These are phyloP conservation scores for Brienomyrus longianalis DNA, from an alignment of 2,113 vertebrate genomes.

Conservation along the genomic window DNA sequence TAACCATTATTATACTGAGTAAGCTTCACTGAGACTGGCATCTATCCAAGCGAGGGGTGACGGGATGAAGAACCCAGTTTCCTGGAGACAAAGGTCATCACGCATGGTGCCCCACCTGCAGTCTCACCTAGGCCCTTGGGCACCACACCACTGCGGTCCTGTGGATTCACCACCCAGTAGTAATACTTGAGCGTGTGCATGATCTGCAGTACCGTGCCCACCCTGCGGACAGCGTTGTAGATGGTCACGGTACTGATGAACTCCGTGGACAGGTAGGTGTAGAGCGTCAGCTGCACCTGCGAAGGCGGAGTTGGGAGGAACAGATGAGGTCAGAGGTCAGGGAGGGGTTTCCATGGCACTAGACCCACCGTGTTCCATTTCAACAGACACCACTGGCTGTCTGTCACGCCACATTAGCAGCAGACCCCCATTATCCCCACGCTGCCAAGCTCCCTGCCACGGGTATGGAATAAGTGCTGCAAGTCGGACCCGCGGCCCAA, in stretches of 20 bases:
- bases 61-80: background rate
- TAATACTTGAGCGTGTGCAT: constrained; percentile 95
- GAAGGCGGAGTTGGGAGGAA: constrained; percentile 5
- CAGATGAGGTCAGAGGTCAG: constrained; percentile 8
- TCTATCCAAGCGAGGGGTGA: background rate
- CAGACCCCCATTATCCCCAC: background rate
- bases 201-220: constrained; percentile 88
- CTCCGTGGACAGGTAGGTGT: constrained; percentile 91
- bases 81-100: background rate
- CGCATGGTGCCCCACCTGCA: background rate
- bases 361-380: background rate
- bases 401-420: background rate
- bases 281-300: constrained; percentile 84
- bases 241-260: constrained; percentile 94
- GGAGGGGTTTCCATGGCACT: background rate
- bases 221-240: constrained; percentile 85
- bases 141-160: constrained; percentile 85
- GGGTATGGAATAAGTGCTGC: background rate
- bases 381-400: background rate
- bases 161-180: constrained; percentile 91
- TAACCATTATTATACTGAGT: background rate
- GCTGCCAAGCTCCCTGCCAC: background rate
- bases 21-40: background rate
- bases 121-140: constrained; percentile 82
- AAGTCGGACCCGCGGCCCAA: background rate